Evolutionary conservation across 2,888 invertebrate species (phyloP).

Genomic region (Lithophane socia): DNA sequence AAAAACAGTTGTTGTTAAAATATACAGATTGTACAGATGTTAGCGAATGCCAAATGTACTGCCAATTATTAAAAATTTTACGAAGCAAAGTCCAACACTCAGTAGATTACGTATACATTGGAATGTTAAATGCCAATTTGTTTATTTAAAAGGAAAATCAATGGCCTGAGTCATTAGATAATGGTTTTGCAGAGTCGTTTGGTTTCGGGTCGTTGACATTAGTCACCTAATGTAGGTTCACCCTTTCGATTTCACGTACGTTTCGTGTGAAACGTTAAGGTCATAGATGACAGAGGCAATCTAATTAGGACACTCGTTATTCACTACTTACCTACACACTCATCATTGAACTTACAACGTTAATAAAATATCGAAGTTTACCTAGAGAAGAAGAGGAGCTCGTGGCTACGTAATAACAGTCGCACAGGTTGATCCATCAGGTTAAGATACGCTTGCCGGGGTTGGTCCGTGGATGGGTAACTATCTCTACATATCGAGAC

Average conservation of each 20-base stretch:
- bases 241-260: background rate
- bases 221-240: constrained; percentile 3
- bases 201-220: constrained; percentile 6
- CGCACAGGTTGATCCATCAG: no score
- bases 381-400: background rate
- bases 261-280: background rate
- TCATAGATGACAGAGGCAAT: background rate
- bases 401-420: no score
- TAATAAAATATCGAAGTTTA: background rate
- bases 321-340: no score
- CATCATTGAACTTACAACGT: background rate
- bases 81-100: constrained; percentile 17
- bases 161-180: constrained; percentile 45
- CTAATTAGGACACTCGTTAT: background rate
- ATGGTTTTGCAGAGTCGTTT: constrained; percentile 18
- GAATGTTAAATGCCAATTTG: constrained; percentile 36
- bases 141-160: constrained; percentile 26
- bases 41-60: constrained; percentile 35
- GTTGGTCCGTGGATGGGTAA: no score
- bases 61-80: constrained; percentile 30
- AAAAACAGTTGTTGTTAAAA: constrained; percentile 31
- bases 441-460: no score
- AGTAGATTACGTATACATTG: constrained; percentile 22
- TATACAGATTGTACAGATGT: constrained; percentile 34
- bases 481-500: no score